These are phyloP conservation scores for Cyrtonyx montezumae DNA, from an alignment of 2,113 vertebrate species.

Conservation along the genomic window DNA sequence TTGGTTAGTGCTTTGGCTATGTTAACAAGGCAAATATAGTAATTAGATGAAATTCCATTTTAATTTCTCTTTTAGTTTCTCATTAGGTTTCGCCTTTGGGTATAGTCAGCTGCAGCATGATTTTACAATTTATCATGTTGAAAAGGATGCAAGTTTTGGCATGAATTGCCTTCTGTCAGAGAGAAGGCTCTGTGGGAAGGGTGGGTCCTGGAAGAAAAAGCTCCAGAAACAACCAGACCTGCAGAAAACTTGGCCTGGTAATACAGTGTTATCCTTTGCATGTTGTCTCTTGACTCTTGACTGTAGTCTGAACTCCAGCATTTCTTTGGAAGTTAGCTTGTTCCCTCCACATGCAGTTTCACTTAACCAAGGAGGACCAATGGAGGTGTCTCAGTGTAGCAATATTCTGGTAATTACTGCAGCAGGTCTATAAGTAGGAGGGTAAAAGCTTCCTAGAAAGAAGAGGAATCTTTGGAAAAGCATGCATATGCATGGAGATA, in stretches of 20 bases:
- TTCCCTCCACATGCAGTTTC: not conserved
- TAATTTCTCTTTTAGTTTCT: slow-evolving; percentile 45
- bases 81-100: slow-evolving; percentile 34
- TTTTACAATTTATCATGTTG: slow-evolving; percentile 1
- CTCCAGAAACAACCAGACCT: not conserved
- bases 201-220: not conserved
- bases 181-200: not conserved
- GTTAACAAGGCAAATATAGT: not conserved
- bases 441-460: not conserved
- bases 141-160: not conserved
- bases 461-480: not conserved
- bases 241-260: not conserved
- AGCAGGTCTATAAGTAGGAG: not conserved
- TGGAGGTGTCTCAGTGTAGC: not conserved
- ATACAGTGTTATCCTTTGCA: not conserved
- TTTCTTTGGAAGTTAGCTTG: not conserved
- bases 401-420: not conserved
- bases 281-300: not conserved
- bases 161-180: not conserved
- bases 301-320: not conserved
- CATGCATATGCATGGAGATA: not conserved
- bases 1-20: slow-evolving; percentile 22
- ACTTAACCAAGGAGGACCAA: not conserved
- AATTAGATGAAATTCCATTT: not conserved
- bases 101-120: not conserved